Conservation (phyloP, 2,797 vertebrate species). For the Gephyroberyx darwinii region DNA sequence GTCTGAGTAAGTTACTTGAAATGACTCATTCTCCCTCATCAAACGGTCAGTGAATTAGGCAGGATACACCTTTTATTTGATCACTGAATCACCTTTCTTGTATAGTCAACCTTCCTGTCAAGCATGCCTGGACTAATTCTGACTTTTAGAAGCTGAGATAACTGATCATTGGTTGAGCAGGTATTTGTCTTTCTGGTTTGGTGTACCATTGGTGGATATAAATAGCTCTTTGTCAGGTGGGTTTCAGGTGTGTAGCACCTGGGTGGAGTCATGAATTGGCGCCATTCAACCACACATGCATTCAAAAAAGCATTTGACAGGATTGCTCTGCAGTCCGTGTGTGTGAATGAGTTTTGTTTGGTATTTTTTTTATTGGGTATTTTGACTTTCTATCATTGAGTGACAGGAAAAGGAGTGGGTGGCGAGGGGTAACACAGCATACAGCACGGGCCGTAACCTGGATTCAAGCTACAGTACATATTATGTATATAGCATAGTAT, state of each 20-base stretch:
- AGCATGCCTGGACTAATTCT: conserved; percentile 52
- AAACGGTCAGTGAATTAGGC: conserved; percentile 1
- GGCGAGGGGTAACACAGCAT: too few species aligned
- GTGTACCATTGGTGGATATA: conserved; percentile 40
- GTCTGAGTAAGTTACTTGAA: background rate
- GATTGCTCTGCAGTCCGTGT: background rate
- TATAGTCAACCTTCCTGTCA: conserved; percentile 11
- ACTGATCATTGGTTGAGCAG: conserved; percentile 38
- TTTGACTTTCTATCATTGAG: background rate
- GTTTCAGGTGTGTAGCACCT: conserved; percentile 31
- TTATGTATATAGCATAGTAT: too few species aligned
- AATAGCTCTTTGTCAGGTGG: conserved; percentile 35
- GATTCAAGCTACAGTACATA: too few species aligned
- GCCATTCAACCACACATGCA: background rate
- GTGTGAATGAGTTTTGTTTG: background rate
- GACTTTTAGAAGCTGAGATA: conserved; percentile 33
- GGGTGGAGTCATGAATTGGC: background rate
- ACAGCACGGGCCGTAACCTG: too few species aligned
- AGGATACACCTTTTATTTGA: conserved; percentile 19
- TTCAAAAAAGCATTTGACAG: background rate
- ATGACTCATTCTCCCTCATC: background rate
- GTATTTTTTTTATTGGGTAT: background rate
- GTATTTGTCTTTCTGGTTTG: conserved; percentile 39
- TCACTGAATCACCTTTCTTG: conserved; percentile 15
- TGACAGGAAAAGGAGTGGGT: too few species aligned